phyloP scores from a whole-genome alignment of 2,888 invertebrate genomes.

The Cheilosia variabilis region DNA sequence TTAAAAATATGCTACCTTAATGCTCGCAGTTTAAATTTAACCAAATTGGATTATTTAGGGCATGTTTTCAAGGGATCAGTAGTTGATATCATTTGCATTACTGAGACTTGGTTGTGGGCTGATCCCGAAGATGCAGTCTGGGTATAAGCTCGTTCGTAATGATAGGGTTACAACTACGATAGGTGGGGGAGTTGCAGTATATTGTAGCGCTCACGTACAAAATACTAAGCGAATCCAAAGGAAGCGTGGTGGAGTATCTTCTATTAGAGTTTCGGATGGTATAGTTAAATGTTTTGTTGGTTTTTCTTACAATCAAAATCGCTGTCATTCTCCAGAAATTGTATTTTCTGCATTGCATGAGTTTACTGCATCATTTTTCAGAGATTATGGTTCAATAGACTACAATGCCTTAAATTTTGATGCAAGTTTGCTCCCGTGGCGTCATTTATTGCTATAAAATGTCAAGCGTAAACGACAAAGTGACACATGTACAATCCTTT shows the following conservation, averaged over 20 bases:
- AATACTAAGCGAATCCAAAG: neutral
- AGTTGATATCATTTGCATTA: neutral
- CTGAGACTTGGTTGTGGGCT: neutral
- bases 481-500: neutral
- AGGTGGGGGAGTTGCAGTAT: constrained; percentile 8
- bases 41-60: too few species aligned
- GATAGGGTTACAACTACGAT: neutral
- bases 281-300: neutral
- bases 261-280: constrained; percentile 6
- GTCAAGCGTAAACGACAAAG: neutral
- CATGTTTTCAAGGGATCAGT: neutral
- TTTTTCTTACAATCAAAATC: neutral
- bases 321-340: neutral
- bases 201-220: neutral
- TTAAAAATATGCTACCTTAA: too few species aligned
- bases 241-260: neutral
- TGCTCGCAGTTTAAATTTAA: too few species aligned
- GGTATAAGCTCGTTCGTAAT: constrained; percentile 9
- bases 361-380: neutral
- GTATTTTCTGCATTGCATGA: neutral
- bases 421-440: neutral
- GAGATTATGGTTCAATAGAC: too few species aligned
- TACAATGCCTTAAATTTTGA: neutral
- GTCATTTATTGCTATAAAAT: too few species aligned
- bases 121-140: neutral